phyloP scores from a whole-genome alignment of 2,888 invertebrate genomes.

The Trachelus tabidus region DNA sequence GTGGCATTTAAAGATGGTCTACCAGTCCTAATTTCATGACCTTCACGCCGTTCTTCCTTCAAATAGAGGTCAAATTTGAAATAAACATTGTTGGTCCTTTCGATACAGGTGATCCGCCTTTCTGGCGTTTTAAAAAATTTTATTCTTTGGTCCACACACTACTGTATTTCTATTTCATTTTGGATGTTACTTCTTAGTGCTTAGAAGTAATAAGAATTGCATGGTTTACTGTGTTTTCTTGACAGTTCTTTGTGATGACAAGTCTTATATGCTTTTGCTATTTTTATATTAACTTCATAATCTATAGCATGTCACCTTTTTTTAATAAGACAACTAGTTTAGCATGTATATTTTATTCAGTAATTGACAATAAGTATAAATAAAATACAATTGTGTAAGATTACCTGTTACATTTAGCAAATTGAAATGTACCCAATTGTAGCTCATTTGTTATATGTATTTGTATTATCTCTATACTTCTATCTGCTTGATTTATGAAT shows the following conservation, averaged over 20 bases:
- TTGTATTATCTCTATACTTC: background rate
- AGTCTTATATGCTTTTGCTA: background rate
- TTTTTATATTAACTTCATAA: background rate
- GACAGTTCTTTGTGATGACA: background rate
- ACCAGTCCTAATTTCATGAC: constrained; percentile 38
- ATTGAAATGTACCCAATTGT: background rate
- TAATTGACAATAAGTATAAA: background rate
- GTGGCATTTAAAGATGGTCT: constrained; percentile 12
- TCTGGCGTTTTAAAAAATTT: background rate
- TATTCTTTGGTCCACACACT: background rate
- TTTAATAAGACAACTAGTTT: background rate
- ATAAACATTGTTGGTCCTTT: constrained; percentile 16
- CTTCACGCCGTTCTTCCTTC: constrained; percentile 44
- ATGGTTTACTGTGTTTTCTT: background rate
- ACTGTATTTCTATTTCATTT: background rate
- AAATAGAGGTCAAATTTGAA: constrained; percentile 56
- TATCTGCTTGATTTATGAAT: background rate
- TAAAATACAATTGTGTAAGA: background rate
- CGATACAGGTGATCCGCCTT: background rate
- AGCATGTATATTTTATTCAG: background rate
- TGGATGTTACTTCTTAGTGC: background rate
- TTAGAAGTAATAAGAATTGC: background rate
- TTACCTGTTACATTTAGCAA: background rate
- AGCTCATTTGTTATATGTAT: background rate
- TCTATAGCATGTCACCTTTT: background rate